A percentile compares a stretch with the other conserved stretches of the same genome.
These are phyloP conservation scores for Elephantulus edwardii DNA, from an alignment of 2,113 vertebrate species.

Conservation along the genomic window DNA sequence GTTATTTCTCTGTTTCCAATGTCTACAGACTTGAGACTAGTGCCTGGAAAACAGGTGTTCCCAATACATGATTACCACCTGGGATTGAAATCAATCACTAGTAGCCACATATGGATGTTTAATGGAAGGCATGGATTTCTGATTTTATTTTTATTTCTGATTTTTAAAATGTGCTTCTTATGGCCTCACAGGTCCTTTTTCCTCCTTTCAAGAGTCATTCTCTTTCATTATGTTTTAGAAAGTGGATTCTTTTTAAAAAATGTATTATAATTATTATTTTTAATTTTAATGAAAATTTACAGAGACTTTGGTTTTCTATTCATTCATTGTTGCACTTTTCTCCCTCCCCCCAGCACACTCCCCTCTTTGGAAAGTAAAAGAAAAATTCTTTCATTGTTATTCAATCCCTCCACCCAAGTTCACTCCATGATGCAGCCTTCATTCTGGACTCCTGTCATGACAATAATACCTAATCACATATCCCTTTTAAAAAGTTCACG, in stretches of 20 bases:
- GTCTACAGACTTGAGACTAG: not conserved
- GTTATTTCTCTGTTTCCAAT: not conserved
- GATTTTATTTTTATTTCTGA: slow-evolving; percentile 30
- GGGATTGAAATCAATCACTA: not conserved
- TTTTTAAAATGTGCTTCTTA: not conserved
- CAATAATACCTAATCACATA: too few species aligned
- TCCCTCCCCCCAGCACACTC: too few species aligned
- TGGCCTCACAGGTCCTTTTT: not conserved
- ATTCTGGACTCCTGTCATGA: too few species aligned
- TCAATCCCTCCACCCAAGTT: too few species aligned
- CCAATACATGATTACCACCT: not conserved
- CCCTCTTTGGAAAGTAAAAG: too few species aligned
- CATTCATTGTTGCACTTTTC: too few species aligned
- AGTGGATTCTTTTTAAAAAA: not conserved
- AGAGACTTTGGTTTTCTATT: too few species aligned
- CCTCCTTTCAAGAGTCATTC: not conserved
- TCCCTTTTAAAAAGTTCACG: too few species aligned
- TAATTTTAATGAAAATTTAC: too few species aligned
- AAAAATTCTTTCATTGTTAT: too few species aligned
- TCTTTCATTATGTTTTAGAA: not conserved
- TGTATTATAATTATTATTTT: too few species aligned
- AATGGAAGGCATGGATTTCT: not conserved
- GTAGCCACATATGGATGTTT: not conserved
- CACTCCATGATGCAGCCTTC: too few species aligned
- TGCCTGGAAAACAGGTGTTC: not conserved